These are phyloP conservation scores for Hedya salicella DNA, from an alignment of 2,888 invertebrate species.

Conservation along the genomic window DNA sequence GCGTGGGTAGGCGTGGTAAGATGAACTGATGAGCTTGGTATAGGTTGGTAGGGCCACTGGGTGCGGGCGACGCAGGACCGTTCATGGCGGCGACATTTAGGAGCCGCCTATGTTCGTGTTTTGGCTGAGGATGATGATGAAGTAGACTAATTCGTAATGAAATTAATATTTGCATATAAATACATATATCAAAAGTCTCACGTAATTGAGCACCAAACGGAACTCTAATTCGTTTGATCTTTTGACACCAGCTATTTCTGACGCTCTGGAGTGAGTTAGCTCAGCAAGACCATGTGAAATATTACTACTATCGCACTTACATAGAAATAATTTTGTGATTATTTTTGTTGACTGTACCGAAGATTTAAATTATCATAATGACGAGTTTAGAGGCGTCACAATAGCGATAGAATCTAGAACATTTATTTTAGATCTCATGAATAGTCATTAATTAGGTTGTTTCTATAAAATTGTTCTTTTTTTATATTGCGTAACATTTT, in stretches of 20 bases:
- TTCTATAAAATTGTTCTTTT: conserved; percentile 14
- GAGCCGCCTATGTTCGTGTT: no score
- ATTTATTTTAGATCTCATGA: conserved; percentile 58
- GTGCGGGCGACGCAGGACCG: no score
- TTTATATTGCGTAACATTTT: conserved; percentile 40
- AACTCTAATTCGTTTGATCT: conserved; percentile 57
- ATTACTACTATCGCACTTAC: not conserved
- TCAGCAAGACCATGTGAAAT: conserved; percentile 43
- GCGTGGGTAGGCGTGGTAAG: no score
- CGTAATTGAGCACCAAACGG: conserved; percentile 43
- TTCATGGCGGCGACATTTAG: no score
- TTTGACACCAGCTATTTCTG: conserved; percentile 57
- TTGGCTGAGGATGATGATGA: no score
- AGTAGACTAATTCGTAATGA: no score
- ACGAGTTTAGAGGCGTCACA: conserved; percentile 16
- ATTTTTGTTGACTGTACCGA: not conserved
- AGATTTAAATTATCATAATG: not conserved
- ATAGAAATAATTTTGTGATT: no score
- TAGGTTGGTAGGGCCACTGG: no score
- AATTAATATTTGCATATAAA: no score
- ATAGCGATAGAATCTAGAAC: conserved; percentile 44
- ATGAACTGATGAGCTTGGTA: no score
- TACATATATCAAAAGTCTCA: no score
- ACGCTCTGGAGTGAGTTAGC: conserved; percentile 47
- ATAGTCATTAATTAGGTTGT: conserved; percentile 48